Evolutionary conservation across 2,888 invertebrate species (phyloP).

Genomic region (Siphlonurus alternatus): DNA sequence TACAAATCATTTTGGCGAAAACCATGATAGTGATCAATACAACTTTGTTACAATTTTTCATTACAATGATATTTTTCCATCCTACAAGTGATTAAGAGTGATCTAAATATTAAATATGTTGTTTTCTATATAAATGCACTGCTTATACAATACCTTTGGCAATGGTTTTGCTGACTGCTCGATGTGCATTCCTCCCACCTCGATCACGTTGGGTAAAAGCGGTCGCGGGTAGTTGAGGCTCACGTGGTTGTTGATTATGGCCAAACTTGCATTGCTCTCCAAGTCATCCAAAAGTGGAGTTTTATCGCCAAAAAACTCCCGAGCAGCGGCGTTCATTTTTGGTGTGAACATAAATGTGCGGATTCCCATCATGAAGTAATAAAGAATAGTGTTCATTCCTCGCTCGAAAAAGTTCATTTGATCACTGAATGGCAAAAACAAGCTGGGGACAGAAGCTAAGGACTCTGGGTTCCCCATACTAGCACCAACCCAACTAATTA

Average conservation of each 20-base stretch:
- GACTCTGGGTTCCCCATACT: constrained; percentile 16
- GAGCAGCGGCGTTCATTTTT: constrained; percentile 28
- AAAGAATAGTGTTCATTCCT: constrained; percentile 15
- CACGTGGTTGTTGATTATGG: constrained; percentile 32
- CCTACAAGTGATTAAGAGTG: no score
- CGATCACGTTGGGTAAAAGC: constrained; percentile 38
- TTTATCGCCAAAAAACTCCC: constrained; percentile 31
- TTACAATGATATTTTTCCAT: no score
- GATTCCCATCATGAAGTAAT: constrained; percentile 7
- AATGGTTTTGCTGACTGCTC: constrained; percentile 17
- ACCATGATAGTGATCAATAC: no score
- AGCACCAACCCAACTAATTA: constrained; percentile 12
- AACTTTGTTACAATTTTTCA: no score
- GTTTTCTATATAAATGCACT: no score
- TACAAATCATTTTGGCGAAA: no score
- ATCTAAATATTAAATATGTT: no score
- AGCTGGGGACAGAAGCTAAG: constrained; percentile 21
- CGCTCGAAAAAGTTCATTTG: constrained; percentile 19
- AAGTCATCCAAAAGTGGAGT: constrained; percentile 28
- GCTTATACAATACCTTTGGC: constrained; percentile 17
- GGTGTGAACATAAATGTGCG: background rate
- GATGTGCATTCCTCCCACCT: constrained; percentile 41
- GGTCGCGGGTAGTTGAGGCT: constrained; percentile 33
- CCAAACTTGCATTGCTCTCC: constrained; percentile 29
- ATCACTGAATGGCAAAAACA: constrained; percentile 15